Evolutionary conservation across 2,888 invertebrate species (phyloP).

Genomic region (Orthonychiurus folsomi): DNA sequence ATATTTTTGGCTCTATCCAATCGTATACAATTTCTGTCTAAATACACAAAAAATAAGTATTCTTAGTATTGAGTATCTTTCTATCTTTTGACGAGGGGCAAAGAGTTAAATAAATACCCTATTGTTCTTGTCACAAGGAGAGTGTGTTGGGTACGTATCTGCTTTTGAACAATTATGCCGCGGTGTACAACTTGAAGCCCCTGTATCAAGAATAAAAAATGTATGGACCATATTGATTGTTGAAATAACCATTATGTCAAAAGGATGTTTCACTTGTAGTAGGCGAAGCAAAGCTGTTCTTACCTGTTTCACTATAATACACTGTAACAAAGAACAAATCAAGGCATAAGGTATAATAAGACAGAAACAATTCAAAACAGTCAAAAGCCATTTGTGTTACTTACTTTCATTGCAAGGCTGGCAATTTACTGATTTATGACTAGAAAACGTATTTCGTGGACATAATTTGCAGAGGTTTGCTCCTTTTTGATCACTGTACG

Average conservation of each 20-base stretch:
- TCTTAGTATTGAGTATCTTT: too few relatives aligned
- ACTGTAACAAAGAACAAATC: too few relatives aligned
- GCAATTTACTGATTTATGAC: conserved; percentile 46
- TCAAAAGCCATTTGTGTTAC: too few relatives aligned
- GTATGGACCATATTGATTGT: too few relatives aligned
- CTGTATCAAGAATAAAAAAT: too few relatives aligned
- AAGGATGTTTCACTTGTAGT: too few relatives aligned
- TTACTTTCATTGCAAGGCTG: conserved; percentile 43
- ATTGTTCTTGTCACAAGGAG: conserved; percentile 47
- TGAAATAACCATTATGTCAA: too few relatives aligned
- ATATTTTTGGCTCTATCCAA: conserved; percentile 51
- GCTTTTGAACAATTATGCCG: conserved; percentile 47
- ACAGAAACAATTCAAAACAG: too few relatives aligned
- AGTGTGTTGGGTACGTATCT: conserved; percentile 49
- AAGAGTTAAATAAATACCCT: too few relatives aligned
- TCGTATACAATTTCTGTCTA: conserved; percentile 47
- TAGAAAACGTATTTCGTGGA: conserved; percentile 46
- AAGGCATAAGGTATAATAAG: too few relatives aligned
- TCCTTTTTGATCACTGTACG: conserved; percentile 45
- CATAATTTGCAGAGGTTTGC: conserved; percentile 46
- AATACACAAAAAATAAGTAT: too few relatives aligned
- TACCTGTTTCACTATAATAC: conserved; percentile 44
- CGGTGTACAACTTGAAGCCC: conserved; percentile 46
- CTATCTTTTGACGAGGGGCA: too few relatives aligned
- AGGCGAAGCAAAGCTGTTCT: conserved; percentile 32